Base-by-base conservation (phyloP, 2,113 vertebrate species). In the Rynchops niger region DNA sequence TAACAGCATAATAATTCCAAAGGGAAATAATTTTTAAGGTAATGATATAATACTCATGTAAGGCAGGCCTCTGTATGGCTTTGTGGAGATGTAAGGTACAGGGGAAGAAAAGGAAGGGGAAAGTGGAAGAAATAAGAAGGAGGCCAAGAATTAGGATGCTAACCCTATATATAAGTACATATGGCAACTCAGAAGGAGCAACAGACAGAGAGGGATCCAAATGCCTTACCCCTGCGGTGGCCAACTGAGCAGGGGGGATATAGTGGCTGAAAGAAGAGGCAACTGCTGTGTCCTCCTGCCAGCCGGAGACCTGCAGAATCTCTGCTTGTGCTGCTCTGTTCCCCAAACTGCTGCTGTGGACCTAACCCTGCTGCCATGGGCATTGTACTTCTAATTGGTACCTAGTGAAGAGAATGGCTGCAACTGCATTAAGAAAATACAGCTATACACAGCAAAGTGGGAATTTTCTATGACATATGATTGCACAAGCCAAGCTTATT, bases 291-390 rank as follows among this genome's bases (percentile, higher is more conserved):
- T 70, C 42, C 23, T 94, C 17, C 59, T 83, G 36, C 22, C 42
- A 73, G 11, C 7, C n/a, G 45, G 40, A 76, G 25, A 88, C 47
- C 20, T 78, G 29, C 26, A 73, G 21, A 50, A 59, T 38, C 2
- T 0, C 6, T 63, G 21, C 42, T 86, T 0, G 0, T 65, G 12
- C 10, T 55, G 22, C 19, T 71, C 23, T 55, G 22, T 26, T 71
- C 29, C 52, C 15, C 27, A 84, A 3, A 81, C 10, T 38, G 15
- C 15, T 21, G 50, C 6, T 73, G 25, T 29, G 34, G 36, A 43
- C 30, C 40, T 47, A 32, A 1, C 5, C 8, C 12, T 1, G 0
- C 12, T 12, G 16, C 5, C 42, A 50, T 34, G 21, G 21, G 3
- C 9, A 10, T 29, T 55, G 52, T 30, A 38, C 12, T 83, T 84